A percentile compares a stretch with the other conserved stretches of the same genome.
Conservation (phyloP, 2,113 vertebrate genomes). For the Pterophyllum scalare region DNA sequence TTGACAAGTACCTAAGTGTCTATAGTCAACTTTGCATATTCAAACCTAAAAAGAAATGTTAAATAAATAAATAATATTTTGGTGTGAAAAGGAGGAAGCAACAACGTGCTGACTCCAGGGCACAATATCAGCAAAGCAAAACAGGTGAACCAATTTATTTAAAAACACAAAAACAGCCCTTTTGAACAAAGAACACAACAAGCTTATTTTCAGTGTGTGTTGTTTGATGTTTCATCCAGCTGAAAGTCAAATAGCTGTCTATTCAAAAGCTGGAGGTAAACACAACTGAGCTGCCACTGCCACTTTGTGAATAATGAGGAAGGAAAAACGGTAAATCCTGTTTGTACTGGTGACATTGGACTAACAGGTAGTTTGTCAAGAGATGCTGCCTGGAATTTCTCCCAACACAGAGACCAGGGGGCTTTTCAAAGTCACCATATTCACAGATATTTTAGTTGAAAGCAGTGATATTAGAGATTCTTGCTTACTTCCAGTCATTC, state of each 20-base stretch:
- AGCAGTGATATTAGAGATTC: slow-evolving; percentile 10
- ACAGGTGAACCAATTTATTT: not conserved
- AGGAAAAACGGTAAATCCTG: slow-evolving; percentile 6
- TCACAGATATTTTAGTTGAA: slow-evolving; percentile 3
- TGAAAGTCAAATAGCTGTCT: slow-evolving; percentile 20
- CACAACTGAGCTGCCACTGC: slow-evolving; percentile 5
- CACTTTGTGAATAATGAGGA: not conserved
- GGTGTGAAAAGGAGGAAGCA: not conserved
- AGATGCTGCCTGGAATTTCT: not conserved
- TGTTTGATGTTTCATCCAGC: slow-evolving; percentile 19
- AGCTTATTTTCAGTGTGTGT: not conserved
- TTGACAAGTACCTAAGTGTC: not conserved
- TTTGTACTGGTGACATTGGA: not conserved
- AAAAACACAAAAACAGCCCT: not conserved
- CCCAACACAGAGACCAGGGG: not conserved
- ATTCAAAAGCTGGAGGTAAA: slow-evolving; percentile 7
- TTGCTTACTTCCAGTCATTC: slow-evolving; percentile 26
- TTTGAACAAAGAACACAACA: slow-evolving; percentile 4
- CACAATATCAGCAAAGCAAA: slow-evolving; percentile 4
- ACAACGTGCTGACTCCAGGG: not conserved
- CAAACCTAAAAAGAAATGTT: not conserved
- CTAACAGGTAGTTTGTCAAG: slow-evolving; percentile 18
- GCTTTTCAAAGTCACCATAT: slow-evolving; percentile 16
- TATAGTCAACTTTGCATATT: not conserved
- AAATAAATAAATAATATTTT: no score